A percentile compares a stretch with the other conserved stretches of the same genome.
phyloP scores from a whole-genome alignment of 2,888 invertebrate species.

The Azorinus chamasolen region DNA sequence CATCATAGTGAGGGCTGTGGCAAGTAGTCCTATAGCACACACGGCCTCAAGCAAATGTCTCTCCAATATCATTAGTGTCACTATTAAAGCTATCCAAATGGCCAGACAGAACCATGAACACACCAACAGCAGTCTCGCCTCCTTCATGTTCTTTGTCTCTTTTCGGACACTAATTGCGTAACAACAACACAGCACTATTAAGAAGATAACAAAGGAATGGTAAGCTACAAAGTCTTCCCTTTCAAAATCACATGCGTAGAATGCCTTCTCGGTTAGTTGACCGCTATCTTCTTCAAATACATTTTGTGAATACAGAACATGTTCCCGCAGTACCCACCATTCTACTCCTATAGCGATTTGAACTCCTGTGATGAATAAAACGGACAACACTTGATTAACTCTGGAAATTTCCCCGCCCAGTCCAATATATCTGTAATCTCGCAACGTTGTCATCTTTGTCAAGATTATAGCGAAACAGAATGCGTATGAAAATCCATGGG shows the following conservation, averaged over 20 bases:
- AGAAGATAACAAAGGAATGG: slow-evolving; percentile 93
- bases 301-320: slow-evolving; percentile 66
- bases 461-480: slow-evolving; percentile 95
- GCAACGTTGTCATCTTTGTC: slow-evolving; percentile 96
- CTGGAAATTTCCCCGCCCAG: slow-evolving; percentile 93
- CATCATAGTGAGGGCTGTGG: slow-evolving; percentile 94
- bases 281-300: slow-evolving; percentile 37
- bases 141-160: slow-evolving; percentile 96
- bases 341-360: slow-evolving; percentile 85
- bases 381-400: slow-evolving; percentile 92
- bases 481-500: slow-evolving; percentile 88
- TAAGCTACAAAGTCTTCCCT: slow-evolving; percentile 88
- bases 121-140: slow-evolving; percentile 95
- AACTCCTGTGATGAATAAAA: slow-evolving; percentile 96
- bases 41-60: slow-evolving; percentile 88
- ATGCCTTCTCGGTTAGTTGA: slow-evolving; percentile 34
- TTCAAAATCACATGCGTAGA: slow-evolving; percentile 76
- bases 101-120: slow-evolving; percentile 94
- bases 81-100: slow-evolving; percentile 88
- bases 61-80: slow-evolving; percentile 88
- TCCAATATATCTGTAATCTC: slow-evolving; percentile 92
- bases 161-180: slow-evolving; percentile 93
- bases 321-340: slow-evolving; percentile 83
- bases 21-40: slow-evolving; percentile 94
- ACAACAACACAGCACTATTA: slow-evolving; percentile 93